Conservation (phyloP, 2,113 vertebrate genomes). For the Sinocyclocheilus anophthalmus region DNA sequence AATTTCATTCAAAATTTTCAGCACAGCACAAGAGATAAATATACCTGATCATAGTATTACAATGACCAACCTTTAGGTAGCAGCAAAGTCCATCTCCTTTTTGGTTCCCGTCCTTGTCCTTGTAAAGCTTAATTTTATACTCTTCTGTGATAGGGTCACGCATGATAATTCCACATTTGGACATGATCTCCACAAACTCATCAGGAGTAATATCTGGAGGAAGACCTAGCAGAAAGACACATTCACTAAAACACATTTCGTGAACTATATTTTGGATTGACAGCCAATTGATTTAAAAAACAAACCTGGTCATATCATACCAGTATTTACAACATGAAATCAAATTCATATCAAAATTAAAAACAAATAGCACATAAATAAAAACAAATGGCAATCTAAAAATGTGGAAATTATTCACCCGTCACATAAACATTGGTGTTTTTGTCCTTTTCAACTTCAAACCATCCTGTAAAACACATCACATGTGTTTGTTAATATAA, state of each 20-base stretch:
- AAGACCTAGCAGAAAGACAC: constrained; percentile 76
- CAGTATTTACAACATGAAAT: not conserved
- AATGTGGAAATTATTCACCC: constrained; percentile 62
- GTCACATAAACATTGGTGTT: constrained; percentile 97
- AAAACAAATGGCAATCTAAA: too few relatives aligned
- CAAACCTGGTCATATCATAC: not conserved
- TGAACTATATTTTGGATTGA: not conserved
- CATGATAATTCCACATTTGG: constrained; percentile 96
- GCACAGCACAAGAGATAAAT: too few relatives aligned
- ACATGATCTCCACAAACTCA: constrained; percentile 92
- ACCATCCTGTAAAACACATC: constrained; percentile 83
- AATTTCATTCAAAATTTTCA: too few relatives aligned
- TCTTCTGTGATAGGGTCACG: constrained; percentile 90
- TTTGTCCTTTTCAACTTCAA: constrained; percentile 89
- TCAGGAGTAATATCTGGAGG: constrained; percentile 91
- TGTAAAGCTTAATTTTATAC: constrained; percentile 95
- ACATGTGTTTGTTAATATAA: not conserved
- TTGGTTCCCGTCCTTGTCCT: constrained; percentile 91
- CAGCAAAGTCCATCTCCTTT: constrained; percentile 98
- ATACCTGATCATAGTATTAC: too few relatives aligned
- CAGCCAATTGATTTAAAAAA: not conserved
- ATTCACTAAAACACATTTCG: not conserved
- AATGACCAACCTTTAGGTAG: constrained; percentile 87
- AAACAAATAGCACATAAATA: too few relatives aligned
- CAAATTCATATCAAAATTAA: not conserved